These are phyloP conservation scores for Brachypodius melanocephalos DNA, from an alignment of 2,113 vertebrate genomes.

Conservation along the genomic window DNA sequence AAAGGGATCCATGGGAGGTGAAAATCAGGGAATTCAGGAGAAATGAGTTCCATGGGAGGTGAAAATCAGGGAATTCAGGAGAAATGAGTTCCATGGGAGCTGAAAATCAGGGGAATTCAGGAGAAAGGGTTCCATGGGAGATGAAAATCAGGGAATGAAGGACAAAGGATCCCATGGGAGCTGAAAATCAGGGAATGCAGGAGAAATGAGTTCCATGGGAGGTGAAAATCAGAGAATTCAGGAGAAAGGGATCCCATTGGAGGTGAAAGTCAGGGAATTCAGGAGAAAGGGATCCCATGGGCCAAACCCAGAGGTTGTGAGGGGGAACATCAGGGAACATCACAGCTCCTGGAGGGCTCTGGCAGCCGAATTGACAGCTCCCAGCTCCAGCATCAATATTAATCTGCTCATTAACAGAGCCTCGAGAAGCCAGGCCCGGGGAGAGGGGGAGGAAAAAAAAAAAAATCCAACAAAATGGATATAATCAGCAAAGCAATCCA, in stretches of 20 bases:
- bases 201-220: background rate
- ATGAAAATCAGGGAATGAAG: background rate
- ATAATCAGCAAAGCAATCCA: background rate
- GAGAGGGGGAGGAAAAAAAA: background rate
- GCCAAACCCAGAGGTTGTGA: background rate
- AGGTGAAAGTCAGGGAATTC: background rate
- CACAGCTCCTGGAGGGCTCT: background rate
- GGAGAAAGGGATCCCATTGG: background rate
- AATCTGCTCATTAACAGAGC: conserved; percentile 1
- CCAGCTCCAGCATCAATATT: conserved; percentile 23
- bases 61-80: too few relatives aligned
- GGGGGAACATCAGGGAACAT: background rate
- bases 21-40: too few relatives aligned
- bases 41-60: too few relatives aligned
- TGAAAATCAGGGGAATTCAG: too few relatives aligned
- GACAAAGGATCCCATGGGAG: background rate
- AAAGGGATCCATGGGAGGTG: too few relatives aligned
- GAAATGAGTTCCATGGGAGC: too few relatives aligned
- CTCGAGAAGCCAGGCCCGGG: background rate
- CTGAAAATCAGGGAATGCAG: background rate
- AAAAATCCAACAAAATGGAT: background rate
- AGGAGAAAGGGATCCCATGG: background rate
- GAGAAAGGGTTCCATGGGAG: too few relatives aligned
- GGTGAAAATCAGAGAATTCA: background rate
- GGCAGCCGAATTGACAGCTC: background rate